These are phyloP conservation scores for Gobio gobio DNA, from an alignment of 2,113 vertebrate genomes.

Conservation along the genomic window DNA sequence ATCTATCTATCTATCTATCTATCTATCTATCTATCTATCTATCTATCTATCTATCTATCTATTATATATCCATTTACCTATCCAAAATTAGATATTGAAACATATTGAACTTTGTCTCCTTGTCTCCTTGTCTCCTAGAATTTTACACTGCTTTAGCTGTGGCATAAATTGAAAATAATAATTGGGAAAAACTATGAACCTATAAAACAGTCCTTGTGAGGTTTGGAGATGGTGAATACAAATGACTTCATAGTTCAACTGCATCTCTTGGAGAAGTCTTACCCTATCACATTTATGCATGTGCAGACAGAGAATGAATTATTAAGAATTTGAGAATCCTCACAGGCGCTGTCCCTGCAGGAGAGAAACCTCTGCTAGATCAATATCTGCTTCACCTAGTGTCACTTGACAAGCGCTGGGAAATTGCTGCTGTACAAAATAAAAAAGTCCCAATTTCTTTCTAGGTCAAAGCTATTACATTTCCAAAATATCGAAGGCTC, in stretches of 20 bases:
- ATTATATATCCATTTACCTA: background rate
- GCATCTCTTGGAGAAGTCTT: constrained; percentile 9
- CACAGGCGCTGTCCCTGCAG: background rate
- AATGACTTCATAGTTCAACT: background rate
- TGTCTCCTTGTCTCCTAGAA: background rate
- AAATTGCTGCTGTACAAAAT: constrained; percentile 32
- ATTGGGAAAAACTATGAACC: background rate
- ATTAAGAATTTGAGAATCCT: constrained; percentile 33
- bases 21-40: too few relatives aligned
- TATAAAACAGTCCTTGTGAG: background rate
- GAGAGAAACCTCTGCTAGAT: constrained; percentile 9
- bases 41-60: background rate
- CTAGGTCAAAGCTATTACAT: constrained; percentile 44
- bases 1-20: too few relatives aligned
- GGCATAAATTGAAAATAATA: background rate
- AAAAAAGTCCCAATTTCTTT: constrained; percentile 33
- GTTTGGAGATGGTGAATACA: background rate
- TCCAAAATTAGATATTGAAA: background rate
- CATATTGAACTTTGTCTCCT: background rate
- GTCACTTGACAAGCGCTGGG: background rate
- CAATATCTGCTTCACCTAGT: constrained; percentile 41
- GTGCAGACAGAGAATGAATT: constrained; percentile 16
- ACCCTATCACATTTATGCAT: constrained; percentile 21
- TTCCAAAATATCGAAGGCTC: background rate
- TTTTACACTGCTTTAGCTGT: background rate